Evolutionary conservation across 2,797 vertebrate species (phyloP), one percentile per base, ranked within the genome.

Genomic region (Chaenodraco wilsoni): DNA sequence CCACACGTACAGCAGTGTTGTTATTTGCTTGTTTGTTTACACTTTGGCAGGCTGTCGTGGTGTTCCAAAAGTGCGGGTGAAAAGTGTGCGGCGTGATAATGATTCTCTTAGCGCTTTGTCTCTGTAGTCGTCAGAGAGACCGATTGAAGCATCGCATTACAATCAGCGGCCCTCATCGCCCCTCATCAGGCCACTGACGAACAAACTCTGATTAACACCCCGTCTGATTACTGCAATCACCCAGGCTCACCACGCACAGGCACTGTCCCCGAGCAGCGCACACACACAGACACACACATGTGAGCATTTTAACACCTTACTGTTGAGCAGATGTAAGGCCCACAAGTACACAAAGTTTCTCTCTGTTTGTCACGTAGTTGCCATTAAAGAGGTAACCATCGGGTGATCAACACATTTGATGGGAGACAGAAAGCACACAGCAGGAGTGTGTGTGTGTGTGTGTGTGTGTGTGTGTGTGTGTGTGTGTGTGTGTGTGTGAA

Each of bases 151-250:
- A 87, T 93, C 91, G 78, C 94, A 91, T 94, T 93, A 94, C 94
- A 95, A 95, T 95, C 95, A 95, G 92, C 78, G 82, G 89, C 92
- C 90, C 90, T 91, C 90, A 82, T 89, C 81, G 84, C 86, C 92
- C 91, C 92, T 93, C 92, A 92, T 93, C 94, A 95, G 92, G 88
- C 92, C 94, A 93, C 93, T 92, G 92, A 93, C 91, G 92, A 94
- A 94, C 93, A 92, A 93, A 93, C 91, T 91, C 94, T 95, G 95
- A 95, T 95, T 95, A 95, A 91, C 91, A 92, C 87, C 86, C 73
- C 77, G 93, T 93, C 92, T 95, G 95, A 95, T 95, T 95, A 93
- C 92, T 84, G 94, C 93, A 95, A 95, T 95, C 94, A 95, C 91
- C 87, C 87, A 45, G 69, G 81, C 80, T 85, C 86, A 89, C 87